Evolutionary conservation across 2,113 vertebrate genomes (phyloP).

Genomic region (Megaptera novaeangliae): DNA sequence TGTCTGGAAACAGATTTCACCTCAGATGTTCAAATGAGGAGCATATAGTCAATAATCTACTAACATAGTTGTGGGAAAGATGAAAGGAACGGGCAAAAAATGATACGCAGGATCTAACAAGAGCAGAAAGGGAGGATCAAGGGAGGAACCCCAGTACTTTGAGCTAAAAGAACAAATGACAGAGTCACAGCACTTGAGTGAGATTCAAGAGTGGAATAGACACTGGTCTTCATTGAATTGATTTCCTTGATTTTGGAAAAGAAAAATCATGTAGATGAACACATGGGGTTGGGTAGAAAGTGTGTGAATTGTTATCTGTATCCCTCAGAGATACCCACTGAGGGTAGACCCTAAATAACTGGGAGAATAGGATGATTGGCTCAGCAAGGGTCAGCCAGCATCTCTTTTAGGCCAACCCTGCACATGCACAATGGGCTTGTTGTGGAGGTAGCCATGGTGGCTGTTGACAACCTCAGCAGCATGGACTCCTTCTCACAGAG

Average conservation of each 20-base stretch:
- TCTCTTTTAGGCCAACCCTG: background rate
- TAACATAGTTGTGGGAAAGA: background rate
- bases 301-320: background rate
- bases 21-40: background rate
- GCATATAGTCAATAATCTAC: background rate
- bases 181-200: background rate
- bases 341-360: background rate
- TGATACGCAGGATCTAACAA: background rate
- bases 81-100: background rate
- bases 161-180: background rate
- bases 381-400: background rate
- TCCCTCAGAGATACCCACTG: background rate
- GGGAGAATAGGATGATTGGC: background rate
- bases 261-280: background rate
- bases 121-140: background rate
- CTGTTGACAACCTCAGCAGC: background rate
- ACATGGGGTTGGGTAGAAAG: background rate
- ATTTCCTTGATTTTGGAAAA: background rate
- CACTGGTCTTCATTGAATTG: background rate
- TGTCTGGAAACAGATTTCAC: background rate
- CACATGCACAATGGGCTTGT: accelerated
- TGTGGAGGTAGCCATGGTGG: background rate
- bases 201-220: background rate
- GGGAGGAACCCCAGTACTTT: background rate
- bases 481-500: background rate